phyloP scores from a whole-genome alignment of 2,797 vertebrate genomes.

The Tenualosa ilisha region DNA sequence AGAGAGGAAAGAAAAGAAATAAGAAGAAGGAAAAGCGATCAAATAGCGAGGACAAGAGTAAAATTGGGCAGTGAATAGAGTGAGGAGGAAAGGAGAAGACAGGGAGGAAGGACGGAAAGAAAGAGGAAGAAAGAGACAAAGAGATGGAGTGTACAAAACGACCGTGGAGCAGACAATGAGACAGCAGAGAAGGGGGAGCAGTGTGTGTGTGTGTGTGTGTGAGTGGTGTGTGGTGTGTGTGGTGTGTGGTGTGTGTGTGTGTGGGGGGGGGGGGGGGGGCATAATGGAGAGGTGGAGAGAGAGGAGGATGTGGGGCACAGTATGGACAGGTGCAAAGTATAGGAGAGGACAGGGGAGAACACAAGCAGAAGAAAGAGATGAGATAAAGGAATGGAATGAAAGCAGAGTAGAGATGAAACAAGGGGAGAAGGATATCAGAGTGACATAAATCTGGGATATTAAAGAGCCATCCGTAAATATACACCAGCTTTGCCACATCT shows the following conservation, averaged over 20 bases:
- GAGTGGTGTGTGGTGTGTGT: too few species aligned
- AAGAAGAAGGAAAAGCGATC: not conserved
- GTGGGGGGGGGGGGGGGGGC: too few species aligned
- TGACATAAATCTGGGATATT: not conserved
- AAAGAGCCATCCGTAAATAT: not conserved
- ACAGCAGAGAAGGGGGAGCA: too few species aligned
- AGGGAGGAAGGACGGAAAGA: conserved; percentile 43
- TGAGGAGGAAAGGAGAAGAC: conserved; percentile 30
- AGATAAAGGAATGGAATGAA: not conserved
- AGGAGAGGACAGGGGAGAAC: not conserved
- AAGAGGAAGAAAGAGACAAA: conserved; percentile 49
- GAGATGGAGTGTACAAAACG: conserved; percentile 43
- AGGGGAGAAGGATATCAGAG: not conserved
- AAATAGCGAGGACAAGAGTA: not conserved
- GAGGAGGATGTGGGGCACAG: not conserved
- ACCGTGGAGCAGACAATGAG: conserved; percentile 37
- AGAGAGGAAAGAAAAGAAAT: not conserved
- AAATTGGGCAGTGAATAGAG: not conserved
- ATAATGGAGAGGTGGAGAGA: not conserved
- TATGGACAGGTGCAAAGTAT: not conserved
- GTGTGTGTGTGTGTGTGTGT: too few species aligned
- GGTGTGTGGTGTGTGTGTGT: too few species aligned
- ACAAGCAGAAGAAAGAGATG: not conserved
- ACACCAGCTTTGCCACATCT: not conserved
- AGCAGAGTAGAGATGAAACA: not conserved